Conservation (phyloP, 1,140 invertebrate species). For the Aleiodes sp. region DNA sequence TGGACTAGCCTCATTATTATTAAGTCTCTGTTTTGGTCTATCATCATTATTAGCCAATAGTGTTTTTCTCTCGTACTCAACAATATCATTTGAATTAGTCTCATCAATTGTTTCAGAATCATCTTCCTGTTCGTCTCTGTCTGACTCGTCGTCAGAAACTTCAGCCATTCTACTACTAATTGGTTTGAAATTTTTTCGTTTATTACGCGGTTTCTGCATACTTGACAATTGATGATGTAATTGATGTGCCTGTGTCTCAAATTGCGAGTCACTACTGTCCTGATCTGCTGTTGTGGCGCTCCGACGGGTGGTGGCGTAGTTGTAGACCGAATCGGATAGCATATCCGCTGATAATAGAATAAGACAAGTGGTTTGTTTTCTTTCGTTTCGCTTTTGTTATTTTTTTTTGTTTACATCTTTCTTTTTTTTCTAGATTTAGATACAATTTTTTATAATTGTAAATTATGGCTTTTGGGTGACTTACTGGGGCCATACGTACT, state of each 20-base stretch:
- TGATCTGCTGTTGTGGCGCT: conserved; percentile 55
- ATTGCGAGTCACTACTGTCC: conserved; percentile 60
- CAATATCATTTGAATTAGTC: conserved; percentile 51
- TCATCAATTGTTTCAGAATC: conserved; percentile 51
- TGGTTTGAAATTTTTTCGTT: conserved; percentile 70
- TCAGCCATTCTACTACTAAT: conserved; percentile 68
- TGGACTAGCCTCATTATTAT: conserved; percentile 63
- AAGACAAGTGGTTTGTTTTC: neutral
- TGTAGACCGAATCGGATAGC: conserved; percentile 66
- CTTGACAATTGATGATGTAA: conserved; percentile 60
- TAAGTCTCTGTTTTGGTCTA: conserved; percentile 57
- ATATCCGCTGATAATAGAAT: conserved; percentile 59
- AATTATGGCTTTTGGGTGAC: conserved; percentile 38
- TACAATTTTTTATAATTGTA: neutral
- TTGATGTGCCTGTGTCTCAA: conserved; percentile 52
- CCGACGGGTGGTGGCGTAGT: conserved; percentile 61
- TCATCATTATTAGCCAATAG: conserved; percentile 49
- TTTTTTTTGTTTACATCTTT: neutral
- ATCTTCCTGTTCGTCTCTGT: conserved; percentile 56
- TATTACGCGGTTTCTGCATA: conserved; percentile 66
- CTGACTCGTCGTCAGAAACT: conserved; percentile 61
- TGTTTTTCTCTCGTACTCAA: conserved; percentile 60
- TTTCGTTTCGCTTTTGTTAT: too few species aligned
- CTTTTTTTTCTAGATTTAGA: neutral
- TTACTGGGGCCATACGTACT: conserved; percentile 67